These are phyloP conservation scores for Brachionus calyciflorus DNA, from an alignment of 1,140 invertebrate species.

Conservation along the genomic window DNA sequence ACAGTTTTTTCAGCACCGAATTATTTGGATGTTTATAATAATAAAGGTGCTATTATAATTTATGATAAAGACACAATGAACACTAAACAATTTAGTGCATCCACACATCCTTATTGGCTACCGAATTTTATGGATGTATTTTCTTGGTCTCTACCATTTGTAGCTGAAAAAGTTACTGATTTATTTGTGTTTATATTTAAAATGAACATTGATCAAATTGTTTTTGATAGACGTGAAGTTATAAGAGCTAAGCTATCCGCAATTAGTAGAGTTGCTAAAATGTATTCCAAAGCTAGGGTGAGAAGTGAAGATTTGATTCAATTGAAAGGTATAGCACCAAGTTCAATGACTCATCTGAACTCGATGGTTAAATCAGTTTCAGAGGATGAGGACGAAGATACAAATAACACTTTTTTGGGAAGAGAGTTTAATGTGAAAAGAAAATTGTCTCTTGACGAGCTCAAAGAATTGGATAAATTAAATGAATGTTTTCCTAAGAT, in stretches of 20 bases:
- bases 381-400: not conserved
- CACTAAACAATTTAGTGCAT: conserved; percentile 99
- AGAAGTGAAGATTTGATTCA: conserved; percentile 18
- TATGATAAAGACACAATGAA: conserved; percentile 99
- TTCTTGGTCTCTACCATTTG: conserved; percentile 99
- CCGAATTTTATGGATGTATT: conserved; percentile 99
- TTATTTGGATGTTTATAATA: conserved; percentile 99
- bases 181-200: conserved; percentile 23
- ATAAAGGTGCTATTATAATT: conserved; percentile 99
- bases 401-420: not conserved
- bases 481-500: conserved; percentile 96
- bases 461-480: conserved; percentile 95
- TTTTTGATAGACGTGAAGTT: conserved; percentile 89
- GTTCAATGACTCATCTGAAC: conserved; percentile 27
- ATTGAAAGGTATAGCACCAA: conserved; percentile 23
- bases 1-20: conserved; percentile 99
- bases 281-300: not conserved
- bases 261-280: not conserved
- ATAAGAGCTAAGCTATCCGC: conserved; percentile 68
- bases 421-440: not conserved
- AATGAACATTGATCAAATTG: conserved; percentile 32
- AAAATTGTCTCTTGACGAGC: conserved; percentile 79
- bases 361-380: conserved; percentile 17
- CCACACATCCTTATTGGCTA: conserved; percentile 98
- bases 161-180: conserved; percentile 86